Base-by-base conservation (phyloP, 2,888 invertebrate genomes). In the Dryocosmus kuriphilus region DNA sequence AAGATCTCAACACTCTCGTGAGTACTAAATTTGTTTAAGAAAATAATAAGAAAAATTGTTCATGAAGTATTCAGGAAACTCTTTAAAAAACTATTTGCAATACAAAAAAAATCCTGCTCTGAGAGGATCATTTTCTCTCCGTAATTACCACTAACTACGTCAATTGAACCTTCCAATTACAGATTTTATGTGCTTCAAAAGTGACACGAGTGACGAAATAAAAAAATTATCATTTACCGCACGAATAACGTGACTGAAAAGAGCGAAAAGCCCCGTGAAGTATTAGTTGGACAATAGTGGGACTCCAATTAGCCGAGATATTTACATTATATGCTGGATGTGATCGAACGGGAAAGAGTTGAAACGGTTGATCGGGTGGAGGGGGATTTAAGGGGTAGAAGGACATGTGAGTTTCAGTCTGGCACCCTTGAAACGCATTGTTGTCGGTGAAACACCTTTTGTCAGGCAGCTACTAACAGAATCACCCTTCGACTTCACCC, bases 1-100 rank as follows among this genome's bases (percentile, higher is more conserved):
- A 94, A 87, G 96, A 96, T 92, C 94, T 96, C 87, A 94, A 94
- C 88, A 94, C 94, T 85, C 91, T 96, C 94, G 95, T 96, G 90
- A 94, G 95, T 91, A 27, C 22, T n/a, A 22, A 55, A 22, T 22
- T 22, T 22, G 9, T 55, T 55, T 3, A 3, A 9, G 3, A n/a
- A 55, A 22, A 22, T n/a, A 55, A 22, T 7, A 9, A 16, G 7
- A 5, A 32, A 32, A 1, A 7, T 32, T 32, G 32, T 32, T 7
- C 5, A 7, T 5, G 32, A 32, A 32, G 7, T 32, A 1, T 7
- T 4, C 2, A 0, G 32, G 32, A 5, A 32, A 6, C 41, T 16
- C 41, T 41, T 3, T 4, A 5, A 6, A 41, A 41, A 41, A 41
- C 41, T 5, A 16, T 16, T 41, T 5, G 16, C 16, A 16, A 16